phyloP scores from a whole-genome alignment of 2,113 vertebrate species.

The Myocastor coypus region DNA sequence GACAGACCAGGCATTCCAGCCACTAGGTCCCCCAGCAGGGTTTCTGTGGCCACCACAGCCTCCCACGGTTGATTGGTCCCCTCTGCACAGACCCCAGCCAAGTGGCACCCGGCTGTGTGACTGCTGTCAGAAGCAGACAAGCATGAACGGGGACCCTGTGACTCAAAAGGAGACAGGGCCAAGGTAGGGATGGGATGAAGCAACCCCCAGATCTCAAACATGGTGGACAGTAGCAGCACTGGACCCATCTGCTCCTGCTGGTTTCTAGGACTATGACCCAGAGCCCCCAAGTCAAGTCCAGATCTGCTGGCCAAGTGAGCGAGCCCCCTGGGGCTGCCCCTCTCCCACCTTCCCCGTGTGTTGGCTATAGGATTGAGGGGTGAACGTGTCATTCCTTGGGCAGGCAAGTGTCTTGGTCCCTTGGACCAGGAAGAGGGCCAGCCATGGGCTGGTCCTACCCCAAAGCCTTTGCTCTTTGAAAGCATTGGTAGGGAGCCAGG shows the following conservation, averaged over 20 bases:
- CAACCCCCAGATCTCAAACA: not conserved
- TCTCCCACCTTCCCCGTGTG: not conserved
- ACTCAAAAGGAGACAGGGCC: not conserved
- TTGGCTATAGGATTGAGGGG: not conserved
- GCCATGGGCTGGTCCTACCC: not conserved
- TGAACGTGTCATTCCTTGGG: fast-evolving
- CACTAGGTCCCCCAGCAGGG: not conserved
- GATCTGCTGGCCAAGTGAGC: not conserved
- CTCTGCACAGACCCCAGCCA: not conserved
- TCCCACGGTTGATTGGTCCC: not conserved
- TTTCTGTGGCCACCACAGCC: not conserved
- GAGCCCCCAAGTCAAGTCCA: not conserved
- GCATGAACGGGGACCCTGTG: not conserved
- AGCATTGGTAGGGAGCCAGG: not conserved
- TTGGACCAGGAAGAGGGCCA: not conserved
- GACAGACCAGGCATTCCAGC: not conserved
- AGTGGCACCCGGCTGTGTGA: not conserved
- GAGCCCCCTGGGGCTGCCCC: not conserved
- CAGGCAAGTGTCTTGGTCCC: not conserved
- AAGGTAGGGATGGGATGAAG: not conserved
- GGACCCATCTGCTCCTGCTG: not conserved
- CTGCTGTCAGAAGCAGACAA: not conserved
- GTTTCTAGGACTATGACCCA: not conserved
- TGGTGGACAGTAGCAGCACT: not conserved
- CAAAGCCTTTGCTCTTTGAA: not conserved